Evolutionary conservation across 2,797 vertebrate genomes (phyloP), one percentile per base, ranked within the genome.

Genomic region (Oreochromis grahami): DNA sequence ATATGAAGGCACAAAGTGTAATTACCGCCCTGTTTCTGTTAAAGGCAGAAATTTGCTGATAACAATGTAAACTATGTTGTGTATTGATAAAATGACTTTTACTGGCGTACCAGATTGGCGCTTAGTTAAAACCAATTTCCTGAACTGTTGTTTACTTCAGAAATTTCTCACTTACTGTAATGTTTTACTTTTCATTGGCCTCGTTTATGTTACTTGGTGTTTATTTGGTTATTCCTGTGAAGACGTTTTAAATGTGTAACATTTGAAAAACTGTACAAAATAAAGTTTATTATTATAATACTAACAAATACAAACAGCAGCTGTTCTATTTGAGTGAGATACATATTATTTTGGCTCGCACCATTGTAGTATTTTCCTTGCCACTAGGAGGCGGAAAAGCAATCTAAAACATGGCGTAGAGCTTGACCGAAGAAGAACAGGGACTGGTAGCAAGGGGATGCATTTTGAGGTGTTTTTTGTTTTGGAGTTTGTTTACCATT

Each of bases 381-480:
- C 21, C 65, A 43, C 15, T 29, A 41, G 74, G 50, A 10, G 50
- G 50, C 34, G 50, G 19, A 26, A 77, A 53, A 24, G 32, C 50
- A 38, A 53, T 32, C 8, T 17, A 34, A 52, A 53, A 53, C 13
- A 72, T 72, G 68, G 68, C 15, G 24, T 72, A 29, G 8, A 60
- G 9, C 24, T 19, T 63, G 52, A 53, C 77, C 19, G 53, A 43
- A 13, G 45, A 74, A 56, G 53, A 58, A 78, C 24, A 58, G 48
- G 24, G 56, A 70, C 26, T 26, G 26, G 79, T n/a, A 79, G 9
- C 19, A 24, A 12, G 4, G 11, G 41, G 14, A n/a, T 52, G 8
- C 0, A 3, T 14, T 21, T 5, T 26, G 26, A 26, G 6, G 29
- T 3, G 6, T 45, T 17, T n/a, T 17, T 0, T 10, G 11, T 7